phyloP scores from a whole-genome alignment of 2,113 vertebrate species.

The Leucosticte australis region DNA sequence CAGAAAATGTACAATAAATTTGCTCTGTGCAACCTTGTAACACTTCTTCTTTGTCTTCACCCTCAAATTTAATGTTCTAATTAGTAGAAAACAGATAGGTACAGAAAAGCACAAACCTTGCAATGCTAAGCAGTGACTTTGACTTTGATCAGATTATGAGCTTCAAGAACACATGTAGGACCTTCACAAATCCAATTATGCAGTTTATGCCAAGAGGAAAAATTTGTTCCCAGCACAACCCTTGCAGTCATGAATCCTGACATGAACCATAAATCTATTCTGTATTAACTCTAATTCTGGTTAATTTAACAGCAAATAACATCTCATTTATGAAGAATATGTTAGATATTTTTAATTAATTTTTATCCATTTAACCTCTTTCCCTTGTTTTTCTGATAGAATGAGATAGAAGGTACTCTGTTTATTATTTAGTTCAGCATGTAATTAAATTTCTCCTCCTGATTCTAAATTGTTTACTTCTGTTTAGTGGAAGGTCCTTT shows the following conservation, averaged over 20 bases:
- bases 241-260: background rate
- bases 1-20: background rate
- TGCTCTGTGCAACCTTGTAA: background rate
- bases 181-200: constrained; percentile 11
- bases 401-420: background rate
- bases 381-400: background rate
- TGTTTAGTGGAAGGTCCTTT: background rate
- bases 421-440: background rate
- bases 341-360: background rate
- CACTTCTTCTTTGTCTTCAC: background rate
- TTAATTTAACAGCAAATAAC: background rate
- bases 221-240: background rate
- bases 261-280: background rate
- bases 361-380: background rate
- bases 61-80: background rate
- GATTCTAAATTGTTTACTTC: background rate
- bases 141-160: constrained; percentile 7
- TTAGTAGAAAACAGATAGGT: background rate
- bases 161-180: background rate
- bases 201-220: background rate
- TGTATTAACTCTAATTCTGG: background rate
- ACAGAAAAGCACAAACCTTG: background rate
- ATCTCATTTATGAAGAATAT: background rate
- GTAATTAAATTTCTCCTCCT: background rate
- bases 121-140: background rate